Base-by-base conservation (phyloP, 2,888 invertebrate genomes). In the Germaria angustata region DNA sequence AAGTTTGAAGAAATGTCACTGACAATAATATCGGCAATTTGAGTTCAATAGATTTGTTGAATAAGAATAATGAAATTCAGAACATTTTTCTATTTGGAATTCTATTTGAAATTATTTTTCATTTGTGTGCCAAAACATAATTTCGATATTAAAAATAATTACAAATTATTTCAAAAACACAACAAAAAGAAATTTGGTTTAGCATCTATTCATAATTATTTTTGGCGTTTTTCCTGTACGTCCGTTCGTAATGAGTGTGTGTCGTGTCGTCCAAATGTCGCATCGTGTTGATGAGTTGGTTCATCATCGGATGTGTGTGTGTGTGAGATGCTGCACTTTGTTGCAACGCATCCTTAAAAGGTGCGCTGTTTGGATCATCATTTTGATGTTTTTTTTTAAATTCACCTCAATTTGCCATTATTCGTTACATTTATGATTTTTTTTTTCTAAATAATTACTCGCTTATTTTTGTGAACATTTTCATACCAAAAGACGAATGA, bases 301-400 rank as follows among this genome's bases (percentile, higher is more conserved):
- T 73, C 15, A 51, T 41, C 34, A 66, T 41, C 13, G 13, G 46
- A 22, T 24, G 7, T 32, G 17, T 17, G 24, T 72, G 65, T 63
- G 53, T 51, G 51, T 13, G 36, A 28, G 49, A 24, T 32, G 44
- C 53, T 73, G 71, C 65, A 79, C 41, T 80, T 63, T 63, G 44
- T 22, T 59, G 66, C 63, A 78, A 65, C 73, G 68, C 69, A 84
- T 84, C 84, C 84, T 84, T 84, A 81, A 84, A 84, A 84, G 84
- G 84, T 81, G 84, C 75, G 83, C 59, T 66, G 34, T 68, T 81
- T 73, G 68, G 76, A 69, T 77, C 46, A 55, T 79, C 24, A 59
- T 73, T n/a, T 20, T 66, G 41, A n/a, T 66, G 61, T 17, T 24
- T 46, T 55, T 41, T 53, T 65, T 53, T 34, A 17, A 55, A 46